These are phyloP conservation scores for Gobius niger DNA, from an alignment of 2,113 vertebrate species.

Conservation along the genomic window DNA sequence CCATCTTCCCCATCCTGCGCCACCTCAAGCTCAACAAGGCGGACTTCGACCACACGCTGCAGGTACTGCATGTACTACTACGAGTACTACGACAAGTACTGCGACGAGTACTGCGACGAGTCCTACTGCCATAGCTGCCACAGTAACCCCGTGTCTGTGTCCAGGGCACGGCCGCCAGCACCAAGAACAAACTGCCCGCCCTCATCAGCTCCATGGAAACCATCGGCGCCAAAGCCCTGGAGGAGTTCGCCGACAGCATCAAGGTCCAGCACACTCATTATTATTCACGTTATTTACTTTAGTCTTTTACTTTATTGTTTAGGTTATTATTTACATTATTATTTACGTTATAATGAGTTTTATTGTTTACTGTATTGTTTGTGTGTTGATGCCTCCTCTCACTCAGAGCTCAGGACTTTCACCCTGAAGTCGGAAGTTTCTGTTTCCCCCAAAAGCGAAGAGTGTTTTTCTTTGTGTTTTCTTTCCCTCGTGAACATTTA, in stretches of 20 bases:
- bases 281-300: too few species aligned
- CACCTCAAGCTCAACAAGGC: conserved; percentile 96
- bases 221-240: conserved; percentile 92
- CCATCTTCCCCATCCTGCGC: conserved; percentile 93
- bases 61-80: conserved; percentile 72
- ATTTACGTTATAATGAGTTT: too few species aligned
- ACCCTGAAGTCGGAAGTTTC: background rate
- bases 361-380: background rate
- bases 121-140: background rate
- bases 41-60: conserved; percentile 92
- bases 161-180: conserved; percentile 95
- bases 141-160: conserved; percentile 5
- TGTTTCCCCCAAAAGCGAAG: too few species aligned
- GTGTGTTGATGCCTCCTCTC: too few species aligned
- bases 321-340: too few species aligned
- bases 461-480: too few species aligned
- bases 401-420: too few species aligned
- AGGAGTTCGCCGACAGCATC: conserved; percentile 98
- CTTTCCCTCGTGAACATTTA: too few species aligned
- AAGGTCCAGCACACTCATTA: conserved; percentile 83
- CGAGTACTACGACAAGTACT: background rate
- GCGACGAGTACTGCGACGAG: too few species aligned
- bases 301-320: too few species aligned
- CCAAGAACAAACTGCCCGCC: conserved; percentile 96
- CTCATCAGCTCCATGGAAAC: conserved; percentile 98